phyloP scores from a whole-genome alignment of 2,888 invertebrate species.

The Resseliella maxima region DNA sequence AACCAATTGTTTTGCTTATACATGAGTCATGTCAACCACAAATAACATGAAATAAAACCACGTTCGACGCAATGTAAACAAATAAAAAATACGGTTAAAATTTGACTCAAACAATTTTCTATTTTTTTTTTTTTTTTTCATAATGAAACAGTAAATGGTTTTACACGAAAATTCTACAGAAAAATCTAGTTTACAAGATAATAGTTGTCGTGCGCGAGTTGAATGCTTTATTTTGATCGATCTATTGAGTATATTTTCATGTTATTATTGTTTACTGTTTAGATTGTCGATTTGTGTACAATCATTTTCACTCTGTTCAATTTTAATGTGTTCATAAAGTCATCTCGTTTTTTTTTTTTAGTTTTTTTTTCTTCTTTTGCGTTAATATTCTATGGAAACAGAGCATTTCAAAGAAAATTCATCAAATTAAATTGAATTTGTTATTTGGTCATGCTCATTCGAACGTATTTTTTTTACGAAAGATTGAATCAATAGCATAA shows the following conservation, averaged over 20 bases:
- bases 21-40: too few relatives aligned
- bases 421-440: too few relatives aligned
- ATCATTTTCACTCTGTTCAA: neutral
- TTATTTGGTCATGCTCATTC: too few relatives aligned
- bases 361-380: neutral
- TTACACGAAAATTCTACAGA: neutral
- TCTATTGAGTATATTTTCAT: neutral
- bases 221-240: neutral
- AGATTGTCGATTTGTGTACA: neutral
- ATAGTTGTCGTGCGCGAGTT: neutral
- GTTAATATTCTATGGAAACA: neutral
- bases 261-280: slow-evolving; percentile 6
- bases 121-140: neutral
- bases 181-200: slow-evolving; percentile 6
- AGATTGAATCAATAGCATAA: too few relatives aligned
- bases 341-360: neutral
- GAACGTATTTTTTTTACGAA: too few relatives aligned
- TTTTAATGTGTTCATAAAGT: neutral
- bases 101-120: too few relatives aligned
- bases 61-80: neutral
- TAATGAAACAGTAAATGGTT: neutral
- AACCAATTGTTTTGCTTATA: too few relatives aligned
- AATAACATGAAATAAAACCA: too few relatives aligned
- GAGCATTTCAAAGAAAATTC: too few relatives aligned
- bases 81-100: neutral